phyloP scores from a whole-genome alignment of 2,113 vertebrate species.

The Halcyon senegalensis region DNA sequence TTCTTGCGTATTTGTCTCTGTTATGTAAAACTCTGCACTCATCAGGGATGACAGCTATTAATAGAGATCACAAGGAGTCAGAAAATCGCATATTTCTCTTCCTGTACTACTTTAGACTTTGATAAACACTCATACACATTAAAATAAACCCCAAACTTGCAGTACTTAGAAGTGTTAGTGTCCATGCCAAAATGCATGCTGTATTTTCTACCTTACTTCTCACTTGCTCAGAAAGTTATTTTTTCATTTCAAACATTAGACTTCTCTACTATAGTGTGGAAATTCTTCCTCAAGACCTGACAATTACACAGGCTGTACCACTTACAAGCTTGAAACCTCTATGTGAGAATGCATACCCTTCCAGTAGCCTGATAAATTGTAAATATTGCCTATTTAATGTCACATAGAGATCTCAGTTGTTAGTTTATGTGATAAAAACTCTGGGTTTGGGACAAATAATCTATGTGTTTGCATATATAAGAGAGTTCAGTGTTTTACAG shows the following conservation, averaged over 20 bases:
- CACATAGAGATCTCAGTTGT: not conserved
- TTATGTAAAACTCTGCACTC: slow-evolving; percentile 42
- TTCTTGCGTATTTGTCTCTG: slow-evolving; percentile 3
- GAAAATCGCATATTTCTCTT: slow-evolving; percentile 21
- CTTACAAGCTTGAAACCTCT: not conserved
- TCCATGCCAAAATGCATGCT: not conserved
- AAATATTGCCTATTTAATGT: not conserved
- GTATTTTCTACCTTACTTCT: not conserved
- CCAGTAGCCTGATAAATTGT: not conserved
- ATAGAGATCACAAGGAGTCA: slow-evolving; percentile 25
- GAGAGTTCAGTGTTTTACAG: not conserved
- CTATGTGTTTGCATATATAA: not conserved
- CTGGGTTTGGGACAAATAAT: not conserved
- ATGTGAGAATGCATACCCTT: not conserved
- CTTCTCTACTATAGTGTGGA: not conserved
- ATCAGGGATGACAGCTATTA: slow-evolving; percentile 12
- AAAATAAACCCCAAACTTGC: not conserved
- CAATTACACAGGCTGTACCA: not conserved
- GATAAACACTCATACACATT: not conserved
- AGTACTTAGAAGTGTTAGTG: not conserved
- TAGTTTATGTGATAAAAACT: not conserved
- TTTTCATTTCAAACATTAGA: not conserved
- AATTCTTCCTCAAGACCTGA: not conserved
- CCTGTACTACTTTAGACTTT: not conserved
- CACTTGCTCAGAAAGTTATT: not conserved